A percentile compares a stretch with the other conserved stretches of the same genome.
phyloP scores from a whole-genome alignment of 64 coral and sea anemone genomes.

The Montipora efflorescens region DNA sequence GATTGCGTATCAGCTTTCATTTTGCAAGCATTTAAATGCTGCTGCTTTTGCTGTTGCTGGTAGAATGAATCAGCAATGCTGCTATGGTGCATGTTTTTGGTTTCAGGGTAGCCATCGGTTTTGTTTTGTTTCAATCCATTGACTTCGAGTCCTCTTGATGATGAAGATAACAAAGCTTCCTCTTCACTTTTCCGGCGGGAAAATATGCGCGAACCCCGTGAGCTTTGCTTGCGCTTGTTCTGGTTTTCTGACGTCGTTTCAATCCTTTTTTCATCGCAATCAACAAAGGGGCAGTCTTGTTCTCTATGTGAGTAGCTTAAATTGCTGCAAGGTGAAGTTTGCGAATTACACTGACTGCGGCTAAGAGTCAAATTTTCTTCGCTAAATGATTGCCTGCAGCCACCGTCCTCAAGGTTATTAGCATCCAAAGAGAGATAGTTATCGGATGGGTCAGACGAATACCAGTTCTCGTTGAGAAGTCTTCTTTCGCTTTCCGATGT shows the following conservation, averaged over 20 bases:
- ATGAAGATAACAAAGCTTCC: slow-evolving; percentile 17
- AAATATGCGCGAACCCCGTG: slow-evolving; percentile 10
- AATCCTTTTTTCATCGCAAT: neutral
- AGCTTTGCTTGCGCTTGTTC: neutral
- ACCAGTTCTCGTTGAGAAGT: neutral
- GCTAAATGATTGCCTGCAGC: neutral
- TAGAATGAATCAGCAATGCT: neutral
- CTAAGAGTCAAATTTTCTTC: neutral
- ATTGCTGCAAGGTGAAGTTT: neutral
- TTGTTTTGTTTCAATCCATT: neutral
- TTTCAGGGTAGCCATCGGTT: neutral
- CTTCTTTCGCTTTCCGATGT: neutral
- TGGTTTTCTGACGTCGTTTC: neutral
- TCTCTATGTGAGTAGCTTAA: neutral
- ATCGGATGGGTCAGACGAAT: slow-evolving; percentile 18
- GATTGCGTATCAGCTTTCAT: neutral
- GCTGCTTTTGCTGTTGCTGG: neutral
- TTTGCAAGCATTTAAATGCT: neutral
- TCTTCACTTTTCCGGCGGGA: slow-evolving; percentile 43
- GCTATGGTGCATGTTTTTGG: neutral
- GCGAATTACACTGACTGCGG: neutral
- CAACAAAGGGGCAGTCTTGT: neutral
- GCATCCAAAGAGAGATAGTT: slow-evolving; percentile 49
- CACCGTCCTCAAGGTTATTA: neutral
- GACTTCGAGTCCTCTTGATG: neutral